Evolutionary conservation across 2,113 vertebrate species (phyloP).

Genomic region (Hucho hucho): DNA sequence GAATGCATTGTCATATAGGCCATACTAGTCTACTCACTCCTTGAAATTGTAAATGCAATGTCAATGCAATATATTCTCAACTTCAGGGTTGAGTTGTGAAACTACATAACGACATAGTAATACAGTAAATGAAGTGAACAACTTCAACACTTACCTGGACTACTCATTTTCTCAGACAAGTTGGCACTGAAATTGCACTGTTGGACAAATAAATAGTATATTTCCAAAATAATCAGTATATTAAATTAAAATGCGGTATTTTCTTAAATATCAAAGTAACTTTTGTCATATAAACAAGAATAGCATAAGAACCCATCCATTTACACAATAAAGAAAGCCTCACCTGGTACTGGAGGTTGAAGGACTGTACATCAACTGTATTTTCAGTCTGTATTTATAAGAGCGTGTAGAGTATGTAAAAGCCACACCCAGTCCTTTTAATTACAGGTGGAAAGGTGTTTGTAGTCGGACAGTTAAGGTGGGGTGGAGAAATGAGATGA

Average conservation of each 20-base stretch:
- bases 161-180: conserved; percentile 29
- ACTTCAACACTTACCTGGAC: conserved; percentile 24
- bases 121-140: not conserved
- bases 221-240: not conserved
- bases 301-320: not conserved
- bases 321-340: not conserved
- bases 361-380: not conserved
- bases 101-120: too few relatives aligned
- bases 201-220: not conserved
- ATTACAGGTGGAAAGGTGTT: not conserved
- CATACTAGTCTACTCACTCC: too few relatives aligned
- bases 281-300: not conserved
- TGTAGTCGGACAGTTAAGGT: not conserved
- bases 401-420: conserved; percentile 1
- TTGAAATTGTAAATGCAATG: too few relatives aligned
- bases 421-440: not conserved
- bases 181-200: not conserved
- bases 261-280: not conserved
- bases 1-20: too few relatives aligned
- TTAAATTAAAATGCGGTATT: too few relatives aligned
- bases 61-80: too few relatives aligned
- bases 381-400: conserved; percentile 38
- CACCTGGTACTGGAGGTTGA: conserved; percentile 26
- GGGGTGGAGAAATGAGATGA: too few relatives aligned
- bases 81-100: too few relatives aligned